Evolutionary conservation across 2,797 vertebrate genomes (phyloP).

Genomic region (Thripadectes ignobilis): DNA sequence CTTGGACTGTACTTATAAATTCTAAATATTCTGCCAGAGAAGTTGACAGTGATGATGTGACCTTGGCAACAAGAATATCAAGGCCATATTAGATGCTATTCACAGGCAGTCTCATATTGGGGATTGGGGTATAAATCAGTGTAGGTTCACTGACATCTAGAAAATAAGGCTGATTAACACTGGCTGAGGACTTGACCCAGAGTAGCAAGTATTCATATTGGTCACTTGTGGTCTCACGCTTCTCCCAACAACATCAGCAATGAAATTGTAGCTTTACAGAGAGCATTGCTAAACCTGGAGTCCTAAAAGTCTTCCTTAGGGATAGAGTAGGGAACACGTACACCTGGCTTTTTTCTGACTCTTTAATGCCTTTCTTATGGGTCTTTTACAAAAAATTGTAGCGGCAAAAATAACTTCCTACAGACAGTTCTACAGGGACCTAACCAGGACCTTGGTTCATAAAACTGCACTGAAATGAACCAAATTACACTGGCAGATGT

Average conservation of each 20-base stretch:
- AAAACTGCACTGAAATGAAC: neutral
- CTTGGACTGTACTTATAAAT: neutral
- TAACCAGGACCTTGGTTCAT: neutral
- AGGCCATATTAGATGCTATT: neutral
- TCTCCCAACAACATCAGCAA: neutral
- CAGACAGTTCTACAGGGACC: neutral
- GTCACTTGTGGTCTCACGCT: neutral
- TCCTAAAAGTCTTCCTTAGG: neutral
- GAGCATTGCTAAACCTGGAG: rapidly evolving
- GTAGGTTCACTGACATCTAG: neutral
- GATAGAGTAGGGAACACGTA: neutral
- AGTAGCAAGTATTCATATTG: neutral
- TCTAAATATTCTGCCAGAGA: neutral
- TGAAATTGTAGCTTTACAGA: neutral
- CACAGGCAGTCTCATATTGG: neutral
- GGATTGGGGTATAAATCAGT: neutral
- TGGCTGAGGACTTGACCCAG: neutral
- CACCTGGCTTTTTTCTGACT: neutral
- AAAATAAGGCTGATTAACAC: neutral
- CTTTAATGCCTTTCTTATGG: neutral
- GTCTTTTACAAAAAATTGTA: neutral
- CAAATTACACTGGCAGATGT: neutral
- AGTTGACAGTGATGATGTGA: neutral
- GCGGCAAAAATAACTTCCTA: neutral
- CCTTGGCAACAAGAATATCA: neutral